Evolutionary conservation across 2,797 vertebrate genomes (phyloP).

Genomic region (Alfaro cultratus): DNA sequence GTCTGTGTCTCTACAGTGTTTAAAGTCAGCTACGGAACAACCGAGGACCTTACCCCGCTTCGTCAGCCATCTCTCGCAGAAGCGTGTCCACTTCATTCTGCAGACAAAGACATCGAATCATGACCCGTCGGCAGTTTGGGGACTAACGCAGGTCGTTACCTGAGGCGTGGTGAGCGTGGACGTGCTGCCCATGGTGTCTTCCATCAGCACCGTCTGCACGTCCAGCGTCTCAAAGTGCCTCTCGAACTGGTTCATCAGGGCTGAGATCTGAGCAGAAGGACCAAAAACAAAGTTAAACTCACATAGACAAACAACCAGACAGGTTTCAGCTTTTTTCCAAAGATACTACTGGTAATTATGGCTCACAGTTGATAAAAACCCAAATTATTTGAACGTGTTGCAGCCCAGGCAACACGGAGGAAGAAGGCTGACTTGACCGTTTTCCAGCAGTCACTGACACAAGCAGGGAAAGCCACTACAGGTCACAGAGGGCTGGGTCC

Average conservation of each 20-base stretch:
- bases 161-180: neutral
- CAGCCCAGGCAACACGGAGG: neutral
- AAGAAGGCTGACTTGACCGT: neutral
- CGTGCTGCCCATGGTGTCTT: neutral
- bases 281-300: neutral
- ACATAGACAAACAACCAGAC: neutral
- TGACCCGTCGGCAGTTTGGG: neutral
- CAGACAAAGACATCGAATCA: neutral
- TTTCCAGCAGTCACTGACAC: neutral
- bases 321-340: neutral
- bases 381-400: neutral
- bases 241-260: slow-evolving; percentile 49
- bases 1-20: too few species aligned
- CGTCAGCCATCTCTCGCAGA: neutral
- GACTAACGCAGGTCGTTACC: neutral
- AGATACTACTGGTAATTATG: neutral
- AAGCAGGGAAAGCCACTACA: neutral
- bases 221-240: neutral
- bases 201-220: neutral
- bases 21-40: neutral
- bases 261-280: slow-evolving; percentile 81
- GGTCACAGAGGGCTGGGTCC: neutral
- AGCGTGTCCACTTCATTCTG: neutral
- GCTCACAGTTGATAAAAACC: neutral
- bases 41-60: neutral